Evolutionary conservation across 1,140 invertebrate genomes (phyloP), one percentile per base, ranked within the genome.

Genomic region (Rhagoletis zephyria): DNA sequence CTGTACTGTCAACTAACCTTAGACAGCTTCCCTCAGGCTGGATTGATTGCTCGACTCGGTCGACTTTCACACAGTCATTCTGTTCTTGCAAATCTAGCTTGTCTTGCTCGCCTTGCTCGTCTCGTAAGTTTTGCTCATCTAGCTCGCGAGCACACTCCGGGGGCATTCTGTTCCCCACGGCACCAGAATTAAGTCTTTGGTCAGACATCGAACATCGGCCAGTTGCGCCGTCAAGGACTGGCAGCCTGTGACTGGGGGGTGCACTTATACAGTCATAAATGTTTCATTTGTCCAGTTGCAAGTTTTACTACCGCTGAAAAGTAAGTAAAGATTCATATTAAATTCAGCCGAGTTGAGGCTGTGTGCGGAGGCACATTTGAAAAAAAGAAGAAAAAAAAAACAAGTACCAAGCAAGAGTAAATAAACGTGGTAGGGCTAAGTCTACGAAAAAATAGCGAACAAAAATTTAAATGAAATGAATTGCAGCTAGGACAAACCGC

Each of bases 391-490:
- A 30, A 30, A 30, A 30, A 30, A 30, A 30, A 30, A 30, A 30
- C 30, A 30, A 30, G 30, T 14, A 14, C n/a, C 4, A 63, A 7
- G 61, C n/a, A 63, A 63, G 12, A 56, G 51, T 56, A 56, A 56
- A 56, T 56, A 56, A 56, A 56, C 51, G 51, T 56, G 5, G 51
- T 2, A 10, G 51, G 30, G 30, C 30, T 63, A 63, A 63, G 61
- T 16, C 1, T 16, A 4, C 61, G 61, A 74, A 74, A 70, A 81
- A 81, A 81, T 3, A 56, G 74, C 51, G 74, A 4, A 48, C 45
- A 4, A 74, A 74, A 74, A 74, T 48, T 74, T 48, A 74, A 74
- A 81, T 12, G 74, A 81, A 56, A 81, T 81, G 74, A 81, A 56
- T 59, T 81, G 48, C 6, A 56, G 48, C 74, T 81, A 12, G 19